Base-by-base conservation (phyloP, 2,888 invertebrate genomes). In the Disparrhopalites patrizii region DNA sequence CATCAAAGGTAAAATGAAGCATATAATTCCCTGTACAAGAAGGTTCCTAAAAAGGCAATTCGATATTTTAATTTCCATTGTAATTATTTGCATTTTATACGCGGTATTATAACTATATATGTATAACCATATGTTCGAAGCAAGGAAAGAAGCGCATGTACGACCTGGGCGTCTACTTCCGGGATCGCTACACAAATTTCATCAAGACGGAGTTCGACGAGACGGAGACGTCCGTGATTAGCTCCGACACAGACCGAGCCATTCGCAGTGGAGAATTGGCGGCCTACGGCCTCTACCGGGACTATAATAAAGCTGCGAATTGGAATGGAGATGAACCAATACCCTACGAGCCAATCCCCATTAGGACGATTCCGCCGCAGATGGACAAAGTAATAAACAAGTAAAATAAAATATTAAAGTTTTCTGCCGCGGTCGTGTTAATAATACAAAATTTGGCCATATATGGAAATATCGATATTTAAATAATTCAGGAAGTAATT, bases 231-330 rank as follows among this genome's bases (percentile, higher is more conserved):
- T 75, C 76, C 66, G 76, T 82, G 2, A 70, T 78, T 10, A 91
- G 92, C 77, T 93, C 93, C 73, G 90, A 89, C 77, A 84, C 86
- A 65, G 89, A 93, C 69, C 84, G 94, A 60, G 92, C 93, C 76
- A 81, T 92, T 74, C 90, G 91, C 88, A 93, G 92, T 77, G 93
- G 91, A n/a, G 18, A 18, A 18, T n/a, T 55, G 20, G 55, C 36
- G 2, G 55, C 55, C 10, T 55, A 55, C 23, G 55, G 55, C 8
- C 33, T 55, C 2, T 55, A 33, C 36, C 13, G 18, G 55, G 55
- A 55, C 20, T 55, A 33, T 36, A 55, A 55, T 23, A 7, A 20
- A 4, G 36, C 31, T 20, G 55, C 55, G 1, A 33, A 15, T 28
- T 55, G 55, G 55, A 33, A 23, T 33, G 18, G 23, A 2, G 23